Base-by-base conservation (phyloP, 2,888 invertebrate genomes). In the Phasia obesa region DNA sequence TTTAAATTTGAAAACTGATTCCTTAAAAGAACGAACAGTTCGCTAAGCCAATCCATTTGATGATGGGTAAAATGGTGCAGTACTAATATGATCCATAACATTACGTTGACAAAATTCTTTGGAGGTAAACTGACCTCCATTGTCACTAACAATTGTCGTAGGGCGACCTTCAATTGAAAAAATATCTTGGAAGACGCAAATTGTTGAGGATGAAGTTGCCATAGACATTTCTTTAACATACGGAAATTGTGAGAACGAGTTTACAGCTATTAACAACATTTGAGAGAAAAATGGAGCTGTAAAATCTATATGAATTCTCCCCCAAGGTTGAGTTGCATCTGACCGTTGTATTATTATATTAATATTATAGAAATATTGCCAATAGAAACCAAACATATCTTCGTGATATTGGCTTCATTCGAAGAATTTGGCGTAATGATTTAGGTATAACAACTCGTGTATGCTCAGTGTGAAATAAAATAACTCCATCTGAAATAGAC, bases 361-460 rank as follows among this genome's bases (percentile, higher is more conserved):
- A n/a, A n/a, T n/a, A n/a, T n/a, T n/a, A n/a, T n/a, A n/a, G 42
- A 23, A 15, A 38, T 21, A 4, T 42, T 60, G 42, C 23, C 38
- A 9, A 60, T 17, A 25, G 35, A 62, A 62, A 44, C 44, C 25
- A 44, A 4, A 62, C 62, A 27, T 44, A 44, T 70, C 44, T 62
- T 75, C 25, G 74, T 71, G 83, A 78, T 84, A 57, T 85, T 84
- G 4, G 76, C 81, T 55, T 51, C 42, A 84, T 57, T 1, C 44
- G 9, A 6, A 83, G 47, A 5, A 81, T 60, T 15, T 53, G 1
- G 19, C 49, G 74, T 15, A 84, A 64, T 23, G 42, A 7, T 42
- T 25, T 3, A 1, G 76, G 81, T 2, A 81, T 19, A 3, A 85
- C 80, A 2, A 83, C 75, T 15, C 81, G 57, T 7, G 47, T 75